Base-by-base conservation (phyloP, 2,797 vertebrate species). In the Paramormyrops hopkinsi region DNA sequence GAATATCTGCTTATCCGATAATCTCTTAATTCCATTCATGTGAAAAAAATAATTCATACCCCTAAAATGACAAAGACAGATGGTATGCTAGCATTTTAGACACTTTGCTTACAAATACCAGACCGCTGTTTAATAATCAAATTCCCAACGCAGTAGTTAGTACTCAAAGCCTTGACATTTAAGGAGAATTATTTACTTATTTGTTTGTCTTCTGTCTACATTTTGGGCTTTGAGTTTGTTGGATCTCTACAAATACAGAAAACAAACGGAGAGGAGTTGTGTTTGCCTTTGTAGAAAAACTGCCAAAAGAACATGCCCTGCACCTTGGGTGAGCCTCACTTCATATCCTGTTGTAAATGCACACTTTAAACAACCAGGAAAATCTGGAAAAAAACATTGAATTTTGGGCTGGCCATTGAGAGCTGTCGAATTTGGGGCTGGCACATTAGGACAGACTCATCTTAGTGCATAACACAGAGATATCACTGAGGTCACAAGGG, bases 121-220 rank as follows among this genome's bases (percentile, higher is more conserved):
- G 17, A 51, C 79, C 44, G 76, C 4, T 88, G 59, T 48, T 48
- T 84, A 48, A 29, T 50, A 84, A 48, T 46, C 8, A 84, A 22
- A 56, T 69, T 88, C 54, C 54, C 19, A 56, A 46, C 5, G 56
- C 76, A 19, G 73, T 54, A 33, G 79, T 51, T 65, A 50, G 56
- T 62, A 85, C 19, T 82, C 88, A 56, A 79, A 53, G 76, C 51
- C 51, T 44, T 84, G 88, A 85, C 53, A 85, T 84, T 85, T 84
- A 33, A 86, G 82, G 41, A 50, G 19, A 86, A 41, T 48, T 69
- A 85, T 89, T 85, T 85, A 59, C 54, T 46, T 37, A 69, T 89
- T 89, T 86, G 19, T 86, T 85, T 65, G 48, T 65, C 25, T 62
- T 53, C 37, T 62, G 54, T 79, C 4, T 84, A 17, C 19, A 65